Evolutionary conservation across 2,888 invertebrate genomes (phyloP).

Genomic region (Epinotia ramella): DNA sequence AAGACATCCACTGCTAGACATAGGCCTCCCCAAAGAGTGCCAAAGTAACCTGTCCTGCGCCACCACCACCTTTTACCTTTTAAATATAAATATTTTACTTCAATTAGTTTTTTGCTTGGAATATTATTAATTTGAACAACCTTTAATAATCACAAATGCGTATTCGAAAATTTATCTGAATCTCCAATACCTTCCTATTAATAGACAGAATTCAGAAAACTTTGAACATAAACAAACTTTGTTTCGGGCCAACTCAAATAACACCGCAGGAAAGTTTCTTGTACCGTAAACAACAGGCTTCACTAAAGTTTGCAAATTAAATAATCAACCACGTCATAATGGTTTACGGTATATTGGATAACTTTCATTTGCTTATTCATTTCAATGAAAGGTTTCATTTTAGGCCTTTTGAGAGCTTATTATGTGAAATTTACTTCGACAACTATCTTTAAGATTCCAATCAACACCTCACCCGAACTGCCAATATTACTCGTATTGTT

Average conservation of each 20-base stretch:
- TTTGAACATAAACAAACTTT: no score
- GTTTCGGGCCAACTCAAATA: constrained; percentile 12
- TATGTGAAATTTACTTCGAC: not conserved
- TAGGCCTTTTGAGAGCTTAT: not conserved
- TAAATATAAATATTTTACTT: not conserved
- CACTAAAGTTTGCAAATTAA: not conserved
- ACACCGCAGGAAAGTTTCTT: constrained; percentile 3
- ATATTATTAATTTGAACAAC: not conserved
- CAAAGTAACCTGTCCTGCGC: no score
- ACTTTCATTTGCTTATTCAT: not conserved
- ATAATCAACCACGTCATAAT: not conserved
- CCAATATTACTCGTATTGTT: not conserved
- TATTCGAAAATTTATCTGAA: constrained; percentile 10
- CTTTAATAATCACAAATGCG: not conserved
- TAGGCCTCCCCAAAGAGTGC: no score
- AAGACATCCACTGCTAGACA: no score
- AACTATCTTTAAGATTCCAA: not conserved
- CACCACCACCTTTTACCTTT: no score
- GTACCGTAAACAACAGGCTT: constrained; percentile 15
- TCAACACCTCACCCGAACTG: not conserved
- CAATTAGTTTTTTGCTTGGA: not conserved
- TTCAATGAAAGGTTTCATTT: not conserved
- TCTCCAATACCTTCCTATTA: constrained; percentile 28
- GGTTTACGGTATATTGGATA: not conserved
- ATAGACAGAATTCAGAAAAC: constrained; percentile 19